phyloP scores from a whole-genome alignment of 2,888 invertebrate species.

The Synanthedon myopaeformis region DNA sequence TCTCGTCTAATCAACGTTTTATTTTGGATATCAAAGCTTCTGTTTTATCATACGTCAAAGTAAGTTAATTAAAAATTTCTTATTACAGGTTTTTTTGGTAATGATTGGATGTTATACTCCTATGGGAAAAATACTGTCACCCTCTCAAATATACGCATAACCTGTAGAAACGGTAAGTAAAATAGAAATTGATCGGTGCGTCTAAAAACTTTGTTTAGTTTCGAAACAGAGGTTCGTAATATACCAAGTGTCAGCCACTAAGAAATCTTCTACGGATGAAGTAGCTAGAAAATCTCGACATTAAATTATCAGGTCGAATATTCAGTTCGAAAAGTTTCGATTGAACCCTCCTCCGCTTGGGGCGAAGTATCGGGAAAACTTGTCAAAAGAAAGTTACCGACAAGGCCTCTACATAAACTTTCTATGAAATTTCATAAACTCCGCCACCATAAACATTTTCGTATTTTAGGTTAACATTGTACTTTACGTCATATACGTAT shows the following conservation, averaged over 20 bases:
- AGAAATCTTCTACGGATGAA: background rate
- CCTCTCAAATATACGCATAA: too few relatives aligned
- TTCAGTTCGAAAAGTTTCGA: conserved; percentile 12
- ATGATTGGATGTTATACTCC: too few relatives aligned
- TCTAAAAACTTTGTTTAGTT: too few relatives aligned
- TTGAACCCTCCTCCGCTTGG: conserved; percentile 14
- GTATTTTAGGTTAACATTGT: conserved; percentile 1
- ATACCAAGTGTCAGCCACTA: background rate
- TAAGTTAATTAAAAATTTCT: too few relatives aligned
- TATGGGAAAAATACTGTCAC: too few relatives aligned
- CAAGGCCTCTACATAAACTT: conserved; percentile 21
- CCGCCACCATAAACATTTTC: conserved; percentile 18
- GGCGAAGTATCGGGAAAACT: conserved; percentile 15
- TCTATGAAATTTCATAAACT: conserved; percentile 21
- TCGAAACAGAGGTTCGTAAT: background rate
- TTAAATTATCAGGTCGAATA: background rate
- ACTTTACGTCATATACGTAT: too few relatives aligned
- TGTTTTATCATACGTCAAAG: too few relatives aligned
- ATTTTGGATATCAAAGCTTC: too few relatives aligned
- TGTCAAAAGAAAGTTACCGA: conserved; percentile 35
- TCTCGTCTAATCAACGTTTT: too few relatives aligned
- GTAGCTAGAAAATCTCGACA: background rate
- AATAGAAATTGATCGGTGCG: too few relatives aligned
- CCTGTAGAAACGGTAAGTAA: too few relatives aligned
- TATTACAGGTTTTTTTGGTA: too few relatives aligned